Percentiles rank a stretch among this genome's conserved stretches.
Conservation (phyloP, 2,113 vertebrate species). For the Struthidea cinerea region DNA sequence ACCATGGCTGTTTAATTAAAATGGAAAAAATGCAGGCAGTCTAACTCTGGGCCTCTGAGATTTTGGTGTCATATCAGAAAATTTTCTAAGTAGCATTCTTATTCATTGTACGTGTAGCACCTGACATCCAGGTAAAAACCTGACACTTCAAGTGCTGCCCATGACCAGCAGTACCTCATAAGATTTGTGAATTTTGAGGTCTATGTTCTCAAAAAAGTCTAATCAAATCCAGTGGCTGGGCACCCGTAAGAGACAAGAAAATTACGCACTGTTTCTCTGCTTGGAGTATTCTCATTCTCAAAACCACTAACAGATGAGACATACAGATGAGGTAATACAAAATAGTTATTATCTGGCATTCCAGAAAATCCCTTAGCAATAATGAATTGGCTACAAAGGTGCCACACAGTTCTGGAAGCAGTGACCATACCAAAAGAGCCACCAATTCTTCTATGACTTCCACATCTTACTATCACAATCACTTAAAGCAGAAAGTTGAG, state of each 20-base stretch:
- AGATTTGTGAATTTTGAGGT: neutral
- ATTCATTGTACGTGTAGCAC: neutral
- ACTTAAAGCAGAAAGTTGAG: neutral
- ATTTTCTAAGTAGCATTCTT: neutral
- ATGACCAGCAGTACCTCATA: neutral
- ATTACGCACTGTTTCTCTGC: neutral
- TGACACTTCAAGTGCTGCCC: neutral
- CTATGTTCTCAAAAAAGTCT: neutral
- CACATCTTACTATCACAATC: neutral
- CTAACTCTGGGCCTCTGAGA: neutral
- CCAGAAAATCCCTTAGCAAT: neutral
- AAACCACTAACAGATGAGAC: neutral
- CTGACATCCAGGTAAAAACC: neutral
- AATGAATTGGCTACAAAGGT: neutral
- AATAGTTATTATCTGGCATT: neutral
- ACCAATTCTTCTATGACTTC: neutral
- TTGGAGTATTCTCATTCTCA: neutral
- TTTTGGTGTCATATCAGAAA: neutral
- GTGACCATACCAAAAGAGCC: neutral
- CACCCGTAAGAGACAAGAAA: neutral
- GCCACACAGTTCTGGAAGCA: neutral
- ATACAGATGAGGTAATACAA: neutral
- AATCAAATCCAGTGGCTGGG: neutral
- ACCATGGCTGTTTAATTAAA: neutral
- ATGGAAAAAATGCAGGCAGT: neutral